Evolutionary conservation across 2,113 vertebrate genomes (phyloP).

Genomic region (Psittacus erithacus): DNA sequence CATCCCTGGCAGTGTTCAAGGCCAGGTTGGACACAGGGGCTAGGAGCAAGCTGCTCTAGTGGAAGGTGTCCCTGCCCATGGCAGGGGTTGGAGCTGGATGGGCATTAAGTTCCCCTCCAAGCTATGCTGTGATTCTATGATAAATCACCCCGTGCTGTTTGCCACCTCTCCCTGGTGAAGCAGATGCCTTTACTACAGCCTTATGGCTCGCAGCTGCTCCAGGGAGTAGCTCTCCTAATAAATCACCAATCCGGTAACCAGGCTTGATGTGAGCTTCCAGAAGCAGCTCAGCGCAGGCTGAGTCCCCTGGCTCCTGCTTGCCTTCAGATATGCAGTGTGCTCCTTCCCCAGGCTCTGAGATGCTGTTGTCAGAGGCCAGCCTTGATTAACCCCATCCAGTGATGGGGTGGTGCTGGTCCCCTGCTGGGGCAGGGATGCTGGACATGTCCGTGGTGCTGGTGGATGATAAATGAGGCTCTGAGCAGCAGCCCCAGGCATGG

Average conservation of each 20-base stretch:
- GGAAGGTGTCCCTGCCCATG: not conserved
- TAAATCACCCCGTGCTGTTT: not conserved
- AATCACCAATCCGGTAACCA: not conserved
- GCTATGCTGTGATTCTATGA: not conserved
- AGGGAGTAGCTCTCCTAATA: not conserved
- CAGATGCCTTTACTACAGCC: not conserved
- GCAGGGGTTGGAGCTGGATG: not conserved
- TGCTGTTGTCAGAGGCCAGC: not conserved
- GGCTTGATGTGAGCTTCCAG: not conserved
- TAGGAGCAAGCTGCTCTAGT: not conserved
- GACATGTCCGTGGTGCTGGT: fast-evolving
- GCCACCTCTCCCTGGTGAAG: not conserved
- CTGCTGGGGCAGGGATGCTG: not conserved
- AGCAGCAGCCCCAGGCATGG: not conserved
- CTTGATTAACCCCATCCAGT: not conserved
- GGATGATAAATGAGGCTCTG: not conserved
- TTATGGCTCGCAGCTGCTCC: not conserved
- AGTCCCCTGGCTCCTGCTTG: not conserved
- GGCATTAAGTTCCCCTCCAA: not conserved
- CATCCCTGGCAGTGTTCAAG: too few relatives aligned
- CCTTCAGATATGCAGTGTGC: fast-evolving
- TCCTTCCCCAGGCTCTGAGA: not conserved
- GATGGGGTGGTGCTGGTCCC: not conserved
- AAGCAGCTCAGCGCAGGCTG: not conserved
- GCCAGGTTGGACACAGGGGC: too few relatives aligned